Conservation (phyloP, 2,797 vertebrate genomes). For the Etheostoma perlongum region DNA sequence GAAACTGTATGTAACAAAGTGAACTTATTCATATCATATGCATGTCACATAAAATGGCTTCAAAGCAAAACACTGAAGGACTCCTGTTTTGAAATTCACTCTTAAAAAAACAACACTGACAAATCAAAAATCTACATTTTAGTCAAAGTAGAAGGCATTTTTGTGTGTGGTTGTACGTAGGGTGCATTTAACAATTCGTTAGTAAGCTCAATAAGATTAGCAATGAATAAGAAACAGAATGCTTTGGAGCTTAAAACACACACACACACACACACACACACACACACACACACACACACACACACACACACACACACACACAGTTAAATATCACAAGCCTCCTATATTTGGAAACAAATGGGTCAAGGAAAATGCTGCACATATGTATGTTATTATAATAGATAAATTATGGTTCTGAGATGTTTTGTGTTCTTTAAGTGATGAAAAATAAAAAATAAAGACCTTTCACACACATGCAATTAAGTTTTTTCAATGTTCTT, state of each 20-base stretch:
- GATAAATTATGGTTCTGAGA: background rate
- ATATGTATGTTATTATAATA: background rate
- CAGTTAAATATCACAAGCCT: background rate
- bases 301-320: no score
- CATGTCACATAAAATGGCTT: background rate
- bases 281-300: no score
- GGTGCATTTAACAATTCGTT: background rate
- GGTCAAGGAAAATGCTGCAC: background rate
- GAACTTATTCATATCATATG: background rate
- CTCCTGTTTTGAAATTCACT: background rate
- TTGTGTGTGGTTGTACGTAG: background rate
- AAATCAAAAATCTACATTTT: background rate
- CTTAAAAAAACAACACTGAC: background rate
- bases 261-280: no score
- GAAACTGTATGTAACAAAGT: background rate
- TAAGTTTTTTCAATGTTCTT: background rate
- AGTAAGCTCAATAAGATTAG: background rate
- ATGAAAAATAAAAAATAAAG: background rate
- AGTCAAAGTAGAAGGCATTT: background rate
- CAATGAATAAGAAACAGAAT: background rate
- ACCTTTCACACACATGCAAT: background rate
- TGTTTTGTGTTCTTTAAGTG: background rate
- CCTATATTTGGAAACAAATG: background rate
- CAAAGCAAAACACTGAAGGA: background rate
- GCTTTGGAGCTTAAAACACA: background rate